These are phyloP conservation scores for Lemur catta DNA, from an alignment of 2,797 vertebrate species.

Conservation along the genomic window DNA sequence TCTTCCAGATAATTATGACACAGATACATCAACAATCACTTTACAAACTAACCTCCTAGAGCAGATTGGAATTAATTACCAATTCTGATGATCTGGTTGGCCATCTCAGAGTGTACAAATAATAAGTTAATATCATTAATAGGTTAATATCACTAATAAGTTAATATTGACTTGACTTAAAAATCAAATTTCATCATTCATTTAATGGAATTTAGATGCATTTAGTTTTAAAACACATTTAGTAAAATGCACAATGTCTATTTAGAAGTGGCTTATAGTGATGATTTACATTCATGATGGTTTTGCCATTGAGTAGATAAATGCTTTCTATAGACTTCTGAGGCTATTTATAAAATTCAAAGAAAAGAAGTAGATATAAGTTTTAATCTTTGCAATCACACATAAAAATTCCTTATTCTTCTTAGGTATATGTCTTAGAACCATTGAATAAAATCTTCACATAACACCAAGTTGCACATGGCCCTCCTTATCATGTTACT, in stretches of 20 bases:
- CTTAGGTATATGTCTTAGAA: background rate
- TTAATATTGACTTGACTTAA: background rate
- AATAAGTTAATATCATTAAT: background rate
- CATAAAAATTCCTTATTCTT: slow-evolving; percentile 7
- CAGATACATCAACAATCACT: background rate
- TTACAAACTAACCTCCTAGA: background rate
- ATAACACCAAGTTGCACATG: background rate
- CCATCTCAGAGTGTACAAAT: background rate
- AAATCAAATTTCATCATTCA: background rate
- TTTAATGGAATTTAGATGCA: background rate
- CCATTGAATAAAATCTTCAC: background rate
- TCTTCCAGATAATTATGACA: background rate
- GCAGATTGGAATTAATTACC: background rate
- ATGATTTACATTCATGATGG: background rate
- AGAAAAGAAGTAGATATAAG: background rate
- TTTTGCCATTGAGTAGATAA: background rate
- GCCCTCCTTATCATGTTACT: background rate
- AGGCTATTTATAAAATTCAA: background rate
- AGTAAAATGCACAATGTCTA: background rate
- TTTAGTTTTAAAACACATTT: slow-evolving; percentile 3
- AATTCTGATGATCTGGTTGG: background rate
- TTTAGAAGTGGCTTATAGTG: background rate
- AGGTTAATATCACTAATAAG: background rate
- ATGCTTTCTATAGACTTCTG: background rate
- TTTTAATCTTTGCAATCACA: background rate